A percentile compares a stretch with the other conserved stretches of the same genome.
phyloP scores from a whole-genome alignment of 2,888 invertebrate genomes.

The Gymnoscelis rufifasciata region DNA sequence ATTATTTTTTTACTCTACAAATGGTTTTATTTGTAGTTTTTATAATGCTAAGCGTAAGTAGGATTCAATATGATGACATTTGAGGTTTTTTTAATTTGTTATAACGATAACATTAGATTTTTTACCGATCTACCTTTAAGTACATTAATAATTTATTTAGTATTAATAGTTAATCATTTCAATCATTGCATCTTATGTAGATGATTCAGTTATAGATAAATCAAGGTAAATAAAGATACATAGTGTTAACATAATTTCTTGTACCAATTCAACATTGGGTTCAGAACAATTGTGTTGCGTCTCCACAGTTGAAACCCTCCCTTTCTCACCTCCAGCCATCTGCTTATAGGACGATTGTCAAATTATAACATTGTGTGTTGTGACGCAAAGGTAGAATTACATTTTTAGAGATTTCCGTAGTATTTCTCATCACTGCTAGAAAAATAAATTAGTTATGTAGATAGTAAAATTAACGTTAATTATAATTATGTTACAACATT shows the following conservation, averaged over 20 bases:
- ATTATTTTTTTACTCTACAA: slow-evolving; percentile 78
- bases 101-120: slow-evolving; percentile 27
- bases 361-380: too few relatives aligned
- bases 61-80: slow-evolving; percentile 57
- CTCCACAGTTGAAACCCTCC: too few relatives aligned
- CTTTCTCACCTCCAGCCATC: too few relatives aligned
- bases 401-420: not conserved
- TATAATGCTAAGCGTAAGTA: slow-evolving; percentile 65
- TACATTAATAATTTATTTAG: slow-evolving; percentile 31
- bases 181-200: not conserved
- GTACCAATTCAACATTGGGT: too few relatives aligned
- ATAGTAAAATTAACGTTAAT: slow-evolving; percentile 10
- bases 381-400: too few relatives aligned
- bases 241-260: slow-evolving; percentile 41
- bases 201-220: not conserved
- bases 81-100: slow-evolving; percentile 44
- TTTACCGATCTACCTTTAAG: slow-evolving; percentile 36
- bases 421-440: slow-evolving; percentile 6
- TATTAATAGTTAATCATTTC: slow-evolving; percentile 14
- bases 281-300: too few relatives aligned
- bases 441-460: slow-evolving; percentile 4
- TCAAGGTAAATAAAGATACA: slow-evolving; percentile 18
- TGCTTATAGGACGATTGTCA: too few relatives aligned
- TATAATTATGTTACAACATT: slow-evolving; percentile 7
- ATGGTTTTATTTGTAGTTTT: slow-evolving; percentile 74